Percentiles rank a stretch among this genome's conserved stretches.
These are phyloP conservation scores for Brachionus paranguensis DNA, from an alignment of 1,140 invertebrate species.

Conservation along the genomic window DNA sequence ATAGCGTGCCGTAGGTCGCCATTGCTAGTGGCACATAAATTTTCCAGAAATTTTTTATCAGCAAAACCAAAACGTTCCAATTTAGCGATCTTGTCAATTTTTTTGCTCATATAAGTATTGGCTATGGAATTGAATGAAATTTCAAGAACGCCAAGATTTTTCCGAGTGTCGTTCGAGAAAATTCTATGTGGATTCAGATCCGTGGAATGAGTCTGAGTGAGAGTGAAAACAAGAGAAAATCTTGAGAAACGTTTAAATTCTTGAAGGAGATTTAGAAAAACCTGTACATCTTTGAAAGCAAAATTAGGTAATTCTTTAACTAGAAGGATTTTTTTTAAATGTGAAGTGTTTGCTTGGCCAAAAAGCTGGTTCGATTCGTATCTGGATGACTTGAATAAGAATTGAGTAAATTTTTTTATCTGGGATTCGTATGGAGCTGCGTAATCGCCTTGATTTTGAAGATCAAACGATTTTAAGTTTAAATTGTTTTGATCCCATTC, in stretches of 20 bases:
- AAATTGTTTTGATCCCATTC: neutral
- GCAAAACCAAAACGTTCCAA: neutral
- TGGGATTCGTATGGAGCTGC: neutral
- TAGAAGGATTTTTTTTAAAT: neutral
- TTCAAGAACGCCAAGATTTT: neutral
- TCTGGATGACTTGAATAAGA: conserved; percentile 25
- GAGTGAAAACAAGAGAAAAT: neutral
- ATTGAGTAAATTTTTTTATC: conserved; percentile 23
- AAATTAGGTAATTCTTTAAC: conserved; percentile 32
- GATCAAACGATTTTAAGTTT: conserved; percentile 14
- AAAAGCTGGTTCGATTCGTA: conserved; percentile 26
- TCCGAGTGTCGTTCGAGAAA: neutral
- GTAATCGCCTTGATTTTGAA: neutral
- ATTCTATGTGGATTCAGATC: neutral
- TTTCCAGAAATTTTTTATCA: conserved; percentile 27
- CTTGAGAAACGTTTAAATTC: conserved; percentile 26
- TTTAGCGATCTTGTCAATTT: conserved; percentile 4
- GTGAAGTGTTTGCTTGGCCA: neutral
- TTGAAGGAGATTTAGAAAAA: conserved; percentile 11
- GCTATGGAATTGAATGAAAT: conserved; percentile 23
- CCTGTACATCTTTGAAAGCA: neutral
- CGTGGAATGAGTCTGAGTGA: neutral
- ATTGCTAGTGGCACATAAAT: neutral
- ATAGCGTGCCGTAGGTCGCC: conserved; percentile 15
- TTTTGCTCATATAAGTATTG: conserved; percentile 8